phyloP scores from a whole-genome alignment of 37 sponge, comb jelly and placozoan species.

The Chondrosia reniformis region DNA sequence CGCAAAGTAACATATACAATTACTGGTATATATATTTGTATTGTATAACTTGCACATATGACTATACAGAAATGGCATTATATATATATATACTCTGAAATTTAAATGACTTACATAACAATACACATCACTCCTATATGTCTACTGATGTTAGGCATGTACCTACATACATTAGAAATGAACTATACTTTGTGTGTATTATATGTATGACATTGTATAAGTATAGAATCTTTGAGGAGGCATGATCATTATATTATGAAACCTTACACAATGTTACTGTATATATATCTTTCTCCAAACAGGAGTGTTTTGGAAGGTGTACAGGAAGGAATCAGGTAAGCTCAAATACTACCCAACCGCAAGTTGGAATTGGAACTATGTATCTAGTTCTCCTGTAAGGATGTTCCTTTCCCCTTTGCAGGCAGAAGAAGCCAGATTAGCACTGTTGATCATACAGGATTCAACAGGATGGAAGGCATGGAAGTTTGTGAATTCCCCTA shows the following conservation, averaged over 20 bases:
- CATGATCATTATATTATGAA: too few relatives aligned
- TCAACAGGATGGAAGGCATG: neutral
- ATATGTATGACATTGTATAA: too few relatives aligned
- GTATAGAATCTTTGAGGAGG: too few relatives aligned
- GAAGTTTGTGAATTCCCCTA: neutral
- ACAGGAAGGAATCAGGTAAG: neutral
- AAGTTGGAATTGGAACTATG: too few relatives aligned
- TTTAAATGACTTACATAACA: neutral
- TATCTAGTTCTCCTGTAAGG: too few relatives aligned
- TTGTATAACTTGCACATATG: neutral
- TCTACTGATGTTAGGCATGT: too few relatives aligned
- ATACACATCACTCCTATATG: neutral
- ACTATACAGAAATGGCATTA: neutral
- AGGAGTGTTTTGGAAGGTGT: constrained; percentile 18
- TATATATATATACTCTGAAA: neutral
- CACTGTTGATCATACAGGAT: neutral
- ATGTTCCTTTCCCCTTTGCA: neutral
- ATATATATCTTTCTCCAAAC: neutral
- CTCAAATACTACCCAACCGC: neutral
- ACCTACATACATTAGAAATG: too few relatives aligned
- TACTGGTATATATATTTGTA: too few relatives aligned
- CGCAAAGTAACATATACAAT: too few relatives aligned
- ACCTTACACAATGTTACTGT: neutral
- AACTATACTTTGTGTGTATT: too few relatives aligned
- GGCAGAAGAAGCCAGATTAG: neutral